A percentile compares a stretch with the other conserved stretches of the same genome.
Evolutionary conservation across 2,113 vertebrate genomes (phyloP).

Genomic region (Fulmarus glacialis): DNA sequence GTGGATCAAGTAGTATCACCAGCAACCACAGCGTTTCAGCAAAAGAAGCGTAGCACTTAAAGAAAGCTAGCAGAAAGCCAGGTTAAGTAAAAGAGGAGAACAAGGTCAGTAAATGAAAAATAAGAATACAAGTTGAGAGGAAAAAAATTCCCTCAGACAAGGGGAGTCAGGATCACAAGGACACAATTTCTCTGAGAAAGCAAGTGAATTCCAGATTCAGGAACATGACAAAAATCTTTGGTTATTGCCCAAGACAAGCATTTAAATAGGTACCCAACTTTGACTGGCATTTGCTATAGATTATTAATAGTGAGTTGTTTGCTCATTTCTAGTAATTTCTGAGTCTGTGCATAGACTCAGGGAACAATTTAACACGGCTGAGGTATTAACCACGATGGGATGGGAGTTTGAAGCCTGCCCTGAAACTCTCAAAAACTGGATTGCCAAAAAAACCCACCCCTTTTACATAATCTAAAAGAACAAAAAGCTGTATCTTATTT

Average conservation of each 20-base stretch:
- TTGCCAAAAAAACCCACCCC: background rate
- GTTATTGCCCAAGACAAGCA: background rate
- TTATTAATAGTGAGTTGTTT: background rate
- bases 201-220: background rate
- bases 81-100: background rate
- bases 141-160: background rate
- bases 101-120: background rate
- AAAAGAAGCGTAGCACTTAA: background rate
- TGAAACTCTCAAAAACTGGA: background rate
- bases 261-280: background rate
- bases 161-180: background rate
- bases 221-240: background rate
- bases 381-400: background rate
- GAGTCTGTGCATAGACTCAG: background rate
- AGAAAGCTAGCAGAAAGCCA: background rate
- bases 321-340: background rate
- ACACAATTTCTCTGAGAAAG: background rate
- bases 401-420: background rate
- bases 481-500: background rate
- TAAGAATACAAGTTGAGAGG: background rate
- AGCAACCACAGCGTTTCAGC: background rate
- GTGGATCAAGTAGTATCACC: background rate
- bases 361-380: background rate
- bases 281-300: background rate
- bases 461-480: background rate